Evolutionary conservation across 2,888 invertebrate genomes (phyloP).

Genomic region (Spodoptera picta): DNA sequence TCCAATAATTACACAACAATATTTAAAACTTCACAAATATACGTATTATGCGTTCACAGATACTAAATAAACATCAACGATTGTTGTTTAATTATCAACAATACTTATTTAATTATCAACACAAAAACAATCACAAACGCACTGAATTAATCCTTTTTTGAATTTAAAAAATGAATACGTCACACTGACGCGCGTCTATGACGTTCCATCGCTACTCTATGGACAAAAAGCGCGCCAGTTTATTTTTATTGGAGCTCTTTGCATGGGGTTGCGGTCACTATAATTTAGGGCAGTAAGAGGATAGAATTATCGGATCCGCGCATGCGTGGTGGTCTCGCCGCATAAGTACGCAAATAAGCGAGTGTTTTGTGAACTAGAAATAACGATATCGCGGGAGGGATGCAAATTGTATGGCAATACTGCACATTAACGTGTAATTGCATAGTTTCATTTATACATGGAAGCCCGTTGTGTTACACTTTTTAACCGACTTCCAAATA

Average conservation of each 20-base stretch:
- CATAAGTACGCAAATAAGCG: constrained; percentile 77
- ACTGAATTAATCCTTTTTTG: neutral
- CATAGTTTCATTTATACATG: constrained; percentile 37
- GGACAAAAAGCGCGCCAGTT: constrained; percentile 75
- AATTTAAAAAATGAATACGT: constrained; percentile 63
- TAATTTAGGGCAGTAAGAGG: constrained; percentile 85
- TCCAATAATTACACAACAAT: constrained; percentile 17
- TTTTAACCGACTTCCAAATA: constrained; percentile 1
- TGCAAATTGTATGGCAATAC: constrained; percentile 56
- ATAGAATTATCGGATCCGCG: constrained; percentile 81
- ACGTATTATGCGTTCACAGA: too few species aligned
- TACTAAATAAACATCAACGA: neutral
- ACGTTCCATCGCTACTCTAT: constrained; percentile 75
- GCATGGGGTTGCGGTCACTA: constrained; percentile 82
- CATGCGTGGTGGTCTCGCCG: constrained; percentile 85
- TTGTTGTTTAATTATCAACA: neutral
- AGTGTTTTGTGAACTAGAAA: constrained; percentile 69
- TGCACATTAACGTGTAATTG: constrained; percentile 25
- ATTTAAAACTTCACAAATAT: constrained; percentile 1
- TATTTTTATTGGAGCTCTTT: constrained; percentile 80
- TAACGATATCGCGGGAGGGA: constrained; percentile 79
- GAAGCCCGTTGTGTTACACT: constrained; percentile 23
- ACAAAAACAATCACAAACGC: neutral
- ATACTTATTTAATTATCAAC: neutral
- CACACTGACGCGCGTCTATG: constrained; percentile 69